Base-by-base conservation (phyloP, 2,113 vertebrate species). In the Cololabis saira region DNA sequence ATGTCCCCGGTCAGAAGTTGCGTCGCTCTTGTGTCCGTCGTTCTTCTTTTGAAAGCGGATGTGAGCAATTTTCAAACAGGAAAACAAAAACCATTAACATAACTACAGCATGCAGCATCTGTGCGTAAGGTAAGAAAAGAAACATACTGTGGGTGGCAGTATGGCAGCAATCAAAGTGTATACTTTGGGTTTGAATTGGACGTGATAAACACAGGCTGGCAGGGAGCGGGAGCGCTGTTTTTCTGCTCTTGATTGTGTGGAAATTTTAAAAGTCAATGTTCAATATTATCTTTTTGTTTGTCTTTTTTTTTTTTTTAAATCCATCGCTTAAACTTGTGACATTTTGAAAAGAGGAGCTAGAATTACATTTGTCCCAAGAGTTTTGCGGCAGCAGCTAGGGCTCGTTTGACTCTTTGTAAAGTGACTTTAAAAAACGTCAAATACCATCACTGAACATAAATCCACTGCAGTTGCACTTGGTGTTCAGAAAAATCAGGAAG, bases 391-490 rank as follows among this genome's bases (percentile, higher is more conserved):
- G 10, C 3, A 37, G 6, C 33, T 37, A 11, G 13, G 18, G 14
- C 13, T 24, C 5, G 3, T 24, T 24, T 14, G 5, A 18, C 43
- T 52, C 11, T 40, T 12, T 12, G 17, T 15, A 61, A 53, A 42
- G 18, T 13, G 21, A 13, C 54, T 3, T 6, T 2, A 53, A 43
- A 55, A 45, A 37, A 37, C 6, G 6, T 9, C 33, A 9, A 37
- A 76, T 83, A 49, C 85, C 84, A 72, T 82, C 83, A 81, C 82
- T 82, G 70, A 3, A 64, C 57, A 55, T 44, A 55, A 21, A 60
- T 40, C 50, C 47, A 1, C 42, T 12, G 63, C 60, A 53, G 50
- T 60, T 27, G 0, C 62, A 81, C 78, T 75, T 83, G 74, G 54
- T 76, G 72, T 82, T 83, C 70, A 66, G 61, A 80, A 82, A 85